Conservation (phyloP, 2,888 invertebrate genomes). For the Amaurobius ferox region DNA sequence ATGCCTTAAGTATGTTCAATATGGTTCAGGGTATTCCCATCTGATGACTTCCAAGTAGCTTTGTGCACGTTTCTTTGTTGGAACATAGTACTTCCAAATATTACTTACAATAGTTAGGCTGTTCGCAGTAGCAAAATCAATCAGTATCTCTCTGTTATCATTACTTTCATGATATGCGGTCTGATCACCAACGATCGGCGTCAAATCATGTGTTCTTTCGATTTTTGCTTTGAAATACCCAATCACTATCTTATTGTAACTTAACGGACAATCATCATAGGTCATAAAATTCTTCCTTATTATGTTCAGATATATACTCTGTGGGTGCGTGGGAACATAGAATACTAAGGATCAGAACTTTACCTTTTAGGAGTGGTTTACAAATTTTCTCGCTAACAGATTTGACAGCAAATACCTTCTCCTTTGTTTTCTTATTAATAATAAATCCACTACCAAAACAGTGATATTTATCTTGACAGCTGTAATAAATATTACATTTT, state of each 20-base stretch:
- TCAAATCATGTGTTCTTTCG: neutral
- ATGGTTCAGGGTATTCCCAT: neutral
- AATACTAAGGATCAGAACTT: neutral
- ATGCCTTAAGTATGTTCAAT: conserved; percentile 4
- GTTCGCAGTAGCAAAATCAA: neutral
- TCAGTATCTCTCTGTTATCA: neutral
- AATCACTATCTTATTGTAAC: neutral
- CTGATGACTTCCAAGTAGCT: neutral
- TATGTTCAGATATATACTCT: neutral
- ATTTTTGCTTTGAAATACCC: neutral
- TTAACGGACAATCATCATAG: neutral
- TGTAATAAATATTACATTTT: neutral
- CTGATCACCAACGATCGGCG: neutral
- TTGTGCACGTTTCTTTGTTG: neutral
- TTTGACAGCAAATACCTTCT: neutral
- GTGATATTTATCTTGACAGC: neutral
- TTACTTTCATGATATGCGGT: neutral
- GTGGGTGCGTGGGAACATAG: neutral
- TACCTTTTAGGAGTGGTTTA: neutral
- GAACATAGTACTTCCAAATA: neutral
- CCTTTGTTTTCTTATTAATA: neutral
- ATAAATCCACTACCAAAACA: neutral
- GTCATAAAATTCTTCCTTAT: neutral
- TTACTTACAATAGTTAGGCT: neutral
- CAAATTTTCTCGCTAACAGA: neutral